These are phyloP conservation scores for Styela plicata DNA, from an alignment of 23 tunicate species.

Conservation along the genomic window DNA sequence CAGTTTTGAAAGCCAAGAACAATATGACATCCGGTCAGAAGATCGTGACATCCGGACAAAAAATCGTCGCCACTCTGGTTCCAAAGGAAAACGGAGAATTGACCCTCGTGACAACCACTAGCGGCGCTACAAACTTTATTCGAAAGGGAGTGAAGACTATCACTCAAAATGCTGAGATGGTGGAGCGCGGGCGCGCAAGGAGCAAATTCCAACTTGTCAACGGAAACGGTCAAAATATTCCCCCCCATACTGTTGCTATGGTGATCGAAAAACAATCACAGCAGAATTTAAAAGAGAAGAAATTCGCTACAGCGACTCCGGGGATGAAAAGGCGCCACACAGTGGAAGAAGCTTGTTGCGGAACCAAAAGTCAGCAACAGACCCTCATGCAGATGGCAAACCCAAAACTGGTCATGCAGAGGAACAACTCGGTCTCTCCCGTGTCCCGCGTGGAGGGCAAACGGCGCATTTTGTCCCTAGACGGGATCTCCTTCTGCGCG, in stretches of 20 bases:
- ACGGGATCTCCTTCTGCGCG: constrained; percentile 73
- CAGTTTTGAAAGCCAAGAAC: constrained; percentile 8
- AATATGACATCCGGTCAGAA: constrained; percentile 28
- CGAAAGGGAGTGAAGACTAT: background rate
- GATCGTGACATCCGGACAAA: constrained; percentile 40
- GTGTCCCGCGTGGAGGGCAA: constrained; percentile 15
- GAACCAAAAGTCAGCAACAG: background rate
- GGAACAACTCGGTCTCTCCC: constrained; percentile 17
- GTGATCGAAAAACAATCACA: constrained; percentile 31
- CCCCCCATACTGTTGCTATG: constrained; percentile 29
- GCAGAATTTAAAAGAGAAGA: background rate
- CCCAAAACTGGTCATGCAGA: constrained; percentile 11
- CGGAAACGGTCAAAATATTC: background rate
- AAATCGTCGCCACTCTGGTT: constrained; percentile 57
- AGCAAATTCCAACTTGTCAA: constrained; percentile 29
- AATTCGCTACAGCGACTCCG: background rate
- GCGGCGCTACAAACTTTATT: background rate
- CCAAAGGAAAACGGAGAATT: constrained; percentile 56
- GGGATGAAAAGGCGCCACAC: constrained; percentile 18
- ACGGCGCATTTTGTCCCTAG: constrained; percentile 58
- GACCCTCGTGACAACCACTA: constrained; percentile 43
- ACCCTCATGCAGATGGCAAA: constrained; percentile 13
- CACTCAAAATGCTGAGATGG: constrained; percentile 15
- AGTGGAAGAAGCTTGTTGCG: constrained; percentile 15
- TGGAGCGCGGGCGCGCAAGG: constrained; percentile 22